Conservation (phyloP, 2,888 invertebrate species). For the Chalcis sispes region DNA sequence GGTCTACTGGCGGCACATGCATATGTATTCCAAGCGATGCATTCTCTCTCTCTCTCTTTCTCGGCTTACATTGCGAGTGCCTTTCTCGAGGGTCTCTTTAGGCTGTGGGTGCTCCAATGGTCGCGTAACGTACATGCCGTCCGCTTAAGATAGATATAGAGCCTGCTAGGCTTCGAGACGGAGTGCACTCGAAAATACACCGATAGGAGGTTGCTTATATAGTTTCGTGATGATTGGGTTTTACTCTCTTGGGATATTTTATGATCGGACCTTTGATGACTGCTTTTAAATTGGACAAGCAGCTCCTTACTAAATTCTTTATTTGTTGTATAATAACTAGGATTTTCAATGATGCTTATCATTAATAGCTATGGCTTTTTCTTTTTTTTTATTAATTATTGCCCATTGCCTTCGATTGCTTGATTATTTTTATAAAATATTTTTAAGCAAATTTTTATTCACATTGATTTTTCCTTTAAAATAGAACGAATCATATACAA, state of each 20-base stretch:
- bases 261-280: too few relatives aligned
- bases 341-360: too few relatives aligned
- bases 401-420: too few relatives aligned
- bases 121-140: slow-evolving; percentile 28
- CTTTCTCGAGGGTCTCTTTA: slow-evolving; percentile 25
- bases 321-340: too few relatives aligned
- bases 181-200: slow-evolving; percentile 31
- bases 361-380: too few relatives aligned
- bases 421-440: too few relatives aligned
- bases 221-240: slow-evolving; percentile 32
- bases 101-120: not conserved
- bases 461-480: too few relatives aligned
- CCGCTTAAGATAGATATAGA: slow-evolving; percentile 19
- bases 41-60: slow-evolving; percentile 22
- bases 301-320: too few relatives aligned
- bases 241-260: slow-evolving; percentile 3
- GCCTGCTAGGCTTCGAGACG: not conserved
- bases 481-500: too few relatives aligned
- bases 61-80: slow-evolving; percentile 21
- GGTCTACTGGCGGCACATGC: not conserved
- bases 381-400: too few relatives aligned
- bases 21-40: not conserved
- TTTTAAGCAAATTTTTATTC: too few relatives aligned
- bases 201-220: slow-evolving; percentile 19
- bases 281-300: too few relatives aligned